phyloP scores from a whole-genome alignment of 2,888 invertebrate genomes.

The Scotopteryx bipunctaria region DNA sequence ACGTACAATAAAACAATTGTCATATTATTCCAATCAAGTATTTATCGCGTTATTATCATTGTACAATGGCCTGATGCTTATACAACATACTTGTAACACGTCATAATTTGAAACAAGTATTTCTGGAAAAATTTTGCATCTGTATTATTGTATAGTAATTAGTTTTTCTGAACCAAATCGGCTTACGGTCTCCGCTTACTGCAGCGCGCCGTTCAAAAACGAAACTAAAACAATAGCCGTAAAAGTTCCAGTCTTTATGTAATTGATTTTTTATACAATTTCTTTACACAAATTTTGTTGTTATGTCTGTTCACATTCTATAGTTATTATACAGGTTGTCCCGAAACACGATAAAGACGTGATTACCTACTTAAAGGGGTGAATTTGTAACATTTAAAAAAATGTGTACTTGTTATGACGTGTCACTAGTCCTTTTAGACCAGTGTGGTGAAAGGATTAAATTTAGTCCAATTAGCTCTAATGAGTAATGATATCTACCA shows the following conservation, averaged over 20 bases:
- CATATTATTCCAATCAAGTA: conserved; percentile 1
- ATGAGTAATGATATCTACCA: no score
- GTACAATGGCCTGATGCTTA: neutral
- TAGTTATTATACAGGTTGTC: conserved; percentile 14
- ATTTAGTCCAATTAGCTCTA: no score
- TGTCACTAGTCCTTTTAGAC: no score
- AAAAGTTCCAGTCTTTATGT: conserved; percentile 18
- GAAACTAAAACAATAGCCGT: conserved; percentile 10
- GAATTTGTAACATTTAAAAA: no score
- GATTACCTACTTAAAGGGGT: no score
- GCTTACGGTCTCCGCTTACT: no score
- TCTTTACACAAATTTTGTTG: conserved; percentile 14
- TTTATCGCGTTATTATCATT: neutral
- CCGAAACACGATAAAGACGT: no score
- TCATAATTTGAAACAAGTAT: neutral
- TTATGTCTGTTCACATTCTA: no score
- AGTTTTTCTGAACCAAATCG: no score
- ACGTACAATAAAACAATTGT: neutral
- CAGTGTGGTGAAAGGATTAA: no score
- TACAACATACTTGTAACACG: conserved; percentile 7
- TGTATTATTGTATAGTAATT: neutral
- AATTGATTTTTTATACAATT: conserved; percentile 18
- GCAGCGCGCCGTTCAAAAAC: no score
- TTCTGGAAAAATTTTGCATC: neutral
- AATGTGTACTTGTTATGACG: no score